Conservation (phyloP, 2,797 vertebrate genomes). For the Spinus olivaceus region DNA sequence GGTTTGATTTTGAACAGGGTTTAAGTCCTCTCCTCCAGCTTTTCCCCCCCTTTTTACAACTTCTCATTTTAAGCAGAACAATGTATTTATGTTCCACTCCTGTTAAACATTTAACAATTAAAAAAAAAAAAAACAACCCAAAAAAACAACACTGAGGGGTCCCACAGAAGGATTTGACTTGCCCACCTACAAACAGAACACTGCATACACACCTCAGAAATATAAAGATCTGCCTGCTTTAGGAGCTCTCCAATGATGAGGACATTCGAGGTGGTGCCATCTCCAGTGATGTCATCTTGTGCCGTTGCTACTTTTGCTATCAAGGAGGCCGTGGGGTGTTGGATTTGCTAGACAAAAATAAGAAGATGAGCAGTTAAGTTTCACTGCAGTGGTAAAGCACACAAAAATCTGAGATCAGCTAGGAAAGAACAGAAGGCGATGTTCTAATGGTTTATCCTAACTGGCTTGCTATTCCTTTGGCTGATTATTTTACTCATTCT, state of each 20-base stretch:
- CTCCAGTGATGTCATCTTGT: conserved; percentile 97
- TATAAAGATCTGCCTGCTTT: conserved; percentile 95
- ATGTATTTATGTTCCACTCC: fast-evolving
- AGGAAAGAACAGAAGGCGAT: background rate
- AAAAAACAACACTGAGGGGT: background rate
- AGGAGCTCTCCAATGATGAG: conserved; percentile 95
- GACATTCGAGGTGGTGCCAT: conserved; percentile 97
- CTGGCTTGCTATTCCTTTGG: background rate
- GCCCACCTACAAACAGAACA: background rate
- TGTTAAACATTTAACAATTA: background rate
- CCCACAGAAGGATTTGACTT: background rate
- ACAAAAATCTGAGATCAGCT: background rate
- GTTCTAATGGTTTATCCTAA: background rate
- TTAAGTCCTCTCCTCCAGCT: background rate
- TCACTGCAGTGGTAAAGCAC: background rate
- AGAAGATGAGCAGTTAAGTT: background rate
- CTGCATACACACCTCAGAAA: conserved; percentile 85
- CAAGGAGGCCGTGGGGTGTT: conserved; percentile 95
- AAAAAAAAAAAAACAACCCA: background rate
- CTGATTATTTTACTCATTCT: background rate
- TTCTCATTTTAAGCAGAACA: background rate
- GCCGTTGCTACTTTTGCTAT: conserved; percentile 98
- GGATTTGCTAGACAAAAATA: conserved; percentile 88
- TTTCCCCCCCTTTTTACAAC: background rate
- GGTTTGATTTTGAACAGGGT: background rate